Evolutionary conservation across 1,140 invertebrate species (phyloP).

Genomic region (Plectrocnemia conspersa): DNA sequence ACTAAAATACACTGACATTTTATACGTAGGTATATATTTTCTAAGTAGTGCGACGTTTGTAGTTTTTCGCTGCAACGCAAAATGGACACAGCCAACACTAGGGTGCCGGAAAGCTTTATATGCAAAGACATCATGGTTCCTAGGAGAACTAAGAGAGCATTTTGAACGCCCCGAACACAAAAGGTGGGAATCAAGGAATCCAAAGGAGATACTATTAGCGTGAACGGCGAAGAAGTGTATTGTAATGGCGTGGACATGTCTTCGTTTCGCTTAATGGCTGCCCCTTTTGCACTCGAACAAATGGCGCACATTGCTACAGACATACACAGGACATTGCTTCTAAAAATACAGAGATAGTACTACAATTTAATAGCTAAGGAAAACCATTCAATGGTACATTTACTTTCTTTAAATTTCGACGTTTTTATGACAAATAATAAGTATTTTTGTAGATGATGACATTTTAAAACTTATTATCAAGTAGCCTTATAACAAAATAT

Average conservation of each 20-base stretch:
- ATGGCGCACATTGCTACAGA: not conserved
- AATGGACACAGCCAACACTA: conserved; percentile 13
- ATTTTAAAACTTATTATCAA: too few relatives aligned
- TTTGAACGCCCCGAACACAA: conserved; percentile 1
- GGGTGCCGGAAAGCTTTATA: conserved; percentile 18
- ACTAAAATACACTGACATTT: too few relatives aligned
- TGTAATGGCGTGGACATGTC: not conserved
- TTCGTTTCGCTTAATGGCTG: not conserved
- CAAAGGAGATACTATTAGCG: not conserved
- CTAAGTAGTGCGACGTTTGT: not conserved
- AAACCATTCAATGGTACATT: too few relatives aligned
- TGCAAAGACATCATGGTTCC: conserved; percentile 15
- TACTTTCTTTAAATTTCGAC: too few relatives aligned
- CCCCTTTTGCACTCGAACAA: not conserved
- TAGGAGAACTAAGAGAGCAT: not conserved
- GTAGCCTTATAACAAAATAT: too few relatives aligned
- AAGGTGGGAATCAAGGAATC: conserved; percentile 1
- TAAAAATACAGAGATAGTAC: too few relatives aligned
- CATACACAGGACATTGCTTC: too few relatives aligned
- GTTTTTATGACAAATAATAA: too few relatives aligned
- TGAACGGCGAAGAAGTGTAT: not conserved
- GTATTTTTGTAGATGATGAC: too few relatives aligned
- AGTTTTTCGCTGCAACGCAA: conserved; percentile 9
- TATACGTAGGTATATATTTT: too few relatives aligned
- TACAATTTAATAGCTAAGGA: too few relatives aligned